Evolutionary conservation across 2,888 invertebrate genomes (phyloP).

Genomic region (Baronia brevicornis): DNA sequence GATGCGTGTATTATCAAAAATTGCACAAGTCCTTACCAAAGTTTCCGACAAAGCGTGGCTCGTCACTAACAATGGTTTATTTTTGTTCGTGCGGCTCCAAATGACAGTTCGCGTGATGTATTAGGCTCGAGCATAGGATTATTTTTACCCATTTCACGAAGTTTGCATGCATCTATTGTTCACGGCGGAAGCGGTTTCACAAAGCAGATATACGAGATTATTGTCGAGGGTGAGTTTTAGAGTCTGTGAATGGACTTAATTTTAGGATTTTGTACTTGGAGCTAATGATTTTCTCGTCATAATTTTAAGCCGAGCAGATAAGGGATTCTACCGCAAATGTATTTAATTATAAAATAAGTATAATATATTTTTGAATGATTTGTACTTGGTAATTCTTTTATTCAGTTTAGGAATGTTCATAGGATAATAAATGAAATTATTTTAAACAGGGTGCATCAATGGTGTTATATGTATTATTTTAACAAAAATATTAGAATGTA

Average conservation of each 20-base stretch:
- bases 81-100: constrained; percentile 71
- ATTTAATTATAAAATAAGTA: too few species aligned
- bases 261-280: constrained; percentile 47
- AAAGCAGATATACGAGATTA: constrained; percentile 58
- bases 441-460: too few species aligned
- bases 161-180: constrained; percentile 73
- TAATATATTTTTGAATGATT: too few species aligned
- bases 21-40: constrained; percentile 70
- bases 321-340: too few species aligned
- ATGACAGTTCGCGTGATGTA: constrained; percentile 74
- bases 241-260: constrained; percentile 48
- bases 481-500: too few species aligned
- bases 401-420: too few species aligned
- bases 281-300: constrained; percentile 20
- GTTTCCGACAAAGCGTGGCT: constrained; percentile 60
- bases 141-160: constrained; percentile 74
- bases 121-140: constrained; percentile 66
- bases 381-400: too few species aligned
- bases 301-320: constrained; percentile 30
- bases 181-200: constrained; percentile 64
- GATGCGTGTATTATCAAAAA: constrained; percentile 56
- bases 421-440: too few species aligned
- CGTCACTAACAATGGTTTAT: constrained; percentile 63
- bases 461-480: too few species aligned
- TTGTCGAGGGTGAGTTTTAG: constrained; percentile 48